A percentile compares a stretch with the other conserved stretches of the same genome.
phyloP scores from a whole-genome alignment of 2,797 vertebrate species.

The Megaceryle alcyon region DNA sequence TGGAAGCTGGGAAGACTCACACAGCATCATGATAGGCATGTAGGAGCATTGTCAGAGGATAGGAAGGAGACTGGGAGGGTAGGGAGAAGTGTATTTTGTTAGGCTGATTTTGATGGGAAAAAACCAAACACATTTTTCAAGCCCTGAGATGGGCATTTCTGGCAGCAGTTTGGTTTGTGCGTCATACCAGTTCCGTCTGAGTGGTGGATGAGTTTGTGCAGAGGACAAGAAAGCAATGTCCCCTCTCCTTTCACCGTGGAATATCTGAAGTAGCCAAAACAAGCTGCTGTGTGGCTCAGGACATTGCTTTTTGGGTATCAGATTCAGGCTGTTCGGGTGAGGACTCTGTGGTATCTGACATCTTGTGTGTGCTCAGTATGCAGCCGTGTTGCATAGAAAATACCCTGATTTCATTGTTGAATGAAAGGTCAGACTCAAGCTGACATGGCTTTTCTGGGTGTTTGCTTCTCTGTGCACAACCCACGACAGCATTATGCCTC shows the following conservation, averaged over 20 bases:
- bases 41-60: not conserved
- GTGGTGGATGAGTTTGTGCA: not conserved
- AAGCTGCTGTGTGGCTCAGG: not conserved
- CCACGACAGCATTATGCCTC: not conserved
- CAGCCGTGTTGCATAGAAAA: not conserved
- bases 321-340: not conserved
- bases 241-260: not conserved
- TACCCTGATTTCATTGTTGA: not conserved
- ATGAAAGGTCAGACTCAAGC: not conserved
- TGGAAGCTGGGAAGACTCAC: not conserved
- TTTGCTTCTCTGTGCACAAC: not conserved
- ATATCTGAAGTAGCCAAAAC: not conserved
- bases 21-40: not conserved
- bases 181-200: not conserved
- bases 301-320: not conserved
- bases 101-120: not conserved
- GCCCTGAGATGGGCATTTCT: not conserved
- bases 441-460: not conserved
- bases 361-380: not conserved
- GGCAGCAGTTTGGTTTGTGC: not conserved
- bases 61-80: not conserved
- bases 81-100: not conserved
- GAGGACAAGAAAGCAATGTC: not conserved
- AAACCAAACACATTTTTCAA: not conserved
- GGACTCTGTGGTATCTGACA: not conserved